These are phyloP conservation scores for Tragelaphus oryx DNA, from an alignment of 2,797 vertebrate genomes.

Conservation along the genomic window DNA sequence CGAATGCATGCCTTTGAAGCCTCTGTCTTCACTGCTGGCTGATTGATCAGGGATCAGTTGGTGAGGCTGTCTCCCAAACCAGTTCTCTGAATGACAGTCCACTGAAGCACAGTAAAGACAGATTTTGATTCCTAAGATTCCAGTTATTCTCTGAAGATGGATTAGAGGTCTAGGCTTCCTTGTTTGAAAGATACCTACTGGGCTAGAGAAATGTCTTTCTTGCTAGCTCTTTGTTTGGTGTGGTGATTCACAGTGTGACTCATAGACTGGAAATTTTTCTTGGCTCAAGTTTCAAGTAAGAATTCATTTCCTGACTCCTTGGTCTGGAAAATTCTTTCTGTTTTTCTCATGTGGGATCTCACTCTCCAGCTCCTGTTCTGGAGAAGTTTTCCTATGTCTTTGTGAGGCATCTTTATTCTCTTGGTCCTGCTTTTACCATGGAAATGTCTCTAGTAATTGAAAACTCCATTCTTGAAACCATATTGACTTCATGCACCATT, in stretches of 20 bases:
- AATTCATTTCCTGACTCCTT: background rate
- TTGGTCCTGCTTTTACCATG: background rate
- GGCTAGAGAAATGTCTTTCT: background rate
- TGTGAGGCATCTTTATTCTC: background rate
- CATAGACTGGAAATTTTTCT: background rate
- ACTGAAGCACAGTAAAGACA: background rate
- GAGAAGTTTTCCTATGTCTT: background rate
- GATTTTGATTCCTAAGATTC: background rate
- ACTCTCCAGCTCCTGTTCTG: background rate
- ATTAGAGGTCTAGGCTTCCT: background rate
- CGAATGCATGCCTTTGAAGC: background rate
- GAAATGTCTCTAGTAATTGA: background rate
- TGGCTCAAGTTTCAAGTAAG: background rate
- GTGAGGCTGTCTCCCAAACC: background rate
- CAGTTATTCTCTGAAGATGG: background rate
- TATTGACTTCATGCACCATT: background rate
- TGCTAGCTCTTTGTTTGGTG: background rate
- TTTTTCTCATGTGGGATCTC: background rate
- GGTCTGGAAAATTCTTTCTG: background rate
- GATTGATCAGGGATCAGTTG: background rate
- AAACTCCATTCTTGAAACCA: background rate
- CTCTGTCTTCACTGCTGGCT: background rate
- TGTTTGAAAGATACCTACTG: background rate
- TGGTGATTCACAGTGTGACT: background rate
- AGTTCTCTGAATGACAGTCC: background rate